Conservation (phyloP, 2,113 vertebrate genomes). For the Embiotoca jacksoni region DNA sequence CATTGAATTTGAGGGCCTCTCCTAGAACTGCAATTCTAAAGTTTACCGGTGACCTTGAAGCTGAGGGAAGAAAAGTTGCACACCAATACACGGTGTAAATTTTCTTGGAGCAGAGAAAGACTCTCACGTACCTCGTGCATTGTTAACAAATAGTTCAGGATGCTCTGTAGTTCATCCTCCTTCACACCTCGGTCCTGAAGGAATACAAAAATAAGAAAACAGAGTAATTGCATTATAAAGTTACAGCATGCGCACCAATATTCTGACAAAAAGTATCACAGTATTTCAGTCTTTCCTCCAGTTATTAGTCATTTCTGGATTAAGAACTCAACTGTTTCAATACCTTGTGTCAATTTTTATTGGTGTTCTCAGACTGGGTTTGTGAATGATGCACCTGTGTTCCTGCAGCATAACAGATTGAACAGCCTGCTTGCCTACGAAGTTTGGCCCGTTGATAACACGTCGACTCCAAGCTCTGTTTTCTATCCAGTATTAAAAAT, state of each 20-base stretch:
- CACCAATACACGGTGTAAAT: constrained; percentile 14
- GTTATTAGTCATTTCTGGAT: no score
- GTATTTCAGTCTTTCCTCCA: no score
- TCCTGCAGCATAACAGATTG: not conserved
- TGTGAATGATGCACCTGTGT: not conserved
- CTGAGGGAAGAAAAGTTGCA: constrained; percentile 15
- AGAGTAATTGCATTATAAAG: not conserved
- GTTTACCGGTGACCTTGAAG: constrained; percentile 38
- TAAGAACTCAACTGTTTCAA: not conserved
- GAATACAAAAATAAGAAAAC: not conserved
- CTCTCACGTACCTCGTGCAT: constrained; percentile 93
- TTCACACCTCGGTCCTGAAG: constrained; percentile 96
- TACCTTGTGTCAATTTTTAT: not conserved
- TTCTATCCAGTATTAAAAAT: not conserved
- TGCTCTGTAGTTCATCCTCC: constrained; percentile 97
- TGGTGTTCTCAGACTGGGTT: not conserved
- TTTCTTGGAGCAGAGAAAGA: not conserved
- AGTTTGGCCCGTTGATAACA: not conserved
- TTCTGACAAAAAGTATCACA: no score
- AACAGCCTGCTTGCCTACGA: not conserved
- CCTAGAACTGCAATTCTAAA: not conserved
- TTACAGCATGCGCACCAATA: not conserved
- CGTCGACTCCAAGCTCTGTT: not conserved
- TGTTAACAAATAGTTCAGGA: constrained; percentile 96
- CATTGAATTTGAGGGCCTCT: not conserved